phyloP scores from a whole-genome alignment of 1,140 invertebrate species.

The Bombyx mandarina region DNA sequence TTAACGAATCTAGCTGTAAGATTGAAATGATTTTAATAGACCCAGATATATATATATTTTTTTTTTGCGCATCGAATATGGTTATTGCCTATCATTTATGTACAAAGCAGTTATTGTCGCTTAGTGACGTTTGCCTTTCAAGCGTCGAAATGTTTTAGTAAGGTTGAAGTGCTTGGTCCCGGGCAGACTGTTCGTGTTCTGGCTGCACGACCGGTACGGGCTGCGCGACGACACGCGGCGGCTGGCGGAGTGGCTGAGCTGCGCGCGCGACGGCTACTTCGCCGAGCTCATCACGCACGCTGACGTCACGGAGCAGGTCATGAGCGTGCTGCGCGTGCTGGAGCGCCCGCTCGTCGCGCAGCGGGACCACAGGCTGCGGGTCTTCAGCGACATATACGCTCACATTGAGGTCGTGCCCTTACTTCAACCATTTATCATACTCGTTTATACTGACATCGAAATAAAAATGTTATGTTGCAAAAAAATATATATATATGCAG shows the following conservation, averaged over 20 bases:
- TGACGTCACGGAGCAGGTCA: slow-evolving; percentile 55
- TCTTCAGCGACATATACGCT: slow-evolving; percentile 56
- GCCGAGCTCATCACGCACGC: slow-evolving; percentile 40
- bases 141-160: too few relatives aligned
- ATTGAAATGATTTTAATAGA: too few relatives aligned
- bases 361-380: slow-evolving; percentile 27
- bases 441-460: too few relatives aligned
- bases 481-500: too few relatives aligned
- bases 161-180: background rate
- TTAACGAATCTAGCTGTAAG: too few relatives aligned
- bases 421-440: background rate
- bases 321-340: slow-evolving; percentile 44
- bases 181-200: slow-evolving; percentile 45
- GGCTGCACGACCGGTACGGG: slow-evolving; percentile 50
- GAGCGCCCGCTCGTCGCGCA: slow-evolving; percentile 51
- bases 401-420: slow-evolving; percentile 40
- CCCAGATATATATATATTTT: too few relatives aligned
- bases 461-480: too few relatives aligned
- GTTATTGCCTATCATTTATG: too few relatives aligned
- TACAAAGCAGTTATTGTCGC: too few relatives aligned
- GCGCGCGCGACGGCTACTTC: slow-evolving; percentile 47
- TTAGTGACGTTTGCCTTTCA: too few relatives aligned
- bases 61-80: too few relatives aligned
- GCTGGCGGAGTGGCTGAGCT: slow-evolving; percentile 38
- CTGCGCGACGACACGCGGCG: slow-evolving; percentile 39